phyloP scores from a whole-genome alignment of 2,888 invertebrate genomes.

The Leptopilina drosophilae region DNA sequence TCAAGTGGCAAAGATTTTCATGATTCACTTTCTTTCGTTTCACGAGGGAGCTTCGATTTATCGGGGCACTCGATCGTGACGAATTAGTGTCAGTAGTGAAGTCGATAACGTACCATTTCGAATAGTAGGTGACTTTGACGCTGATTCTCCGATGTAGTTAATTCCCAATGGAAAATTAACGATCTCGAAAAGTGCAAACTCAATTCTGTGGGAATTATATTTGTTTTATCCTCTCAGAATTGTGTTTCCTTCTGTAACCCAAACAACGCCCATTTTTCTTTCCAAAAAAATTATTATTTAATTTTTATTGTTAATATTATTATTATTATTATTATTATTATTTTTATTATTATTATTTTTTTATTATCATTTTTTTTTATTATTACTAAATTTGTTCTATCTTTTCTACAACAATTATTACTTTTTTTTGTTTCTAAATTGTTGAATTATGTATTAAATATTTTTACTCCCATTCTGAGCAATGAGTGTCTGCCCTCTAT shows the following conservation, averaged over 20 bases:
- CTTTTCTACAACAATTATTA: too few species aligned
- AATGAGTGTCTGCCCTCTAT: too few species aligned
- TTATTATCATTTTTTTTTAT: too few species aligned
- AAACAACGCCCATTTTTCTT: neutral
- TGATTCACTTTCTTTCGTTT: neutral
- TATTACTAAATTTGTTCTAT: too few species aligned
- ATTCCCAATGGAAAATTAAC: slow-evolving; percentile 8
- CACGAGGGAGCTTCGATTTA: slow-evolving; percentile 61
- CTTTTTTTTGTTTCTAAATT: too few species aligned
- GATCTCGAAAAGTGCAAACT: slow-evolving; percentile 21
- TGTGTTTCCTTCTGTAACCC: neutral
- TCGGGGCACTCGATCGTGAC: slow-evolving; percentile 67
- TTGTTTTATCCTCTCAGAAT: neutral
- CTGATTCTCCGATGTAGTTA: slow-evolving; percentile 21
- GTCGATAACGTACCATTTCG: slow-evolving; percentile 21
- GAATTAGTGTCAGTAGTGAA: slow-evolving; percentile 60
- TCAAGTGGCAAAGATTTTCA: slow-evolving; percentile 19
- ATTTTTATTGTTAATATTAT: too few species aligned
- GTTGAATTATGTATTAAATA: too few species aligned
- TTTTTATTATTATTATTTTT: too few species aligned
- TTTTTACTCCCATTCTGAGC: too few species aligned
- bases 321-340: too few species aligned
- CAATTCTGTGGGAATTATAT: neutral
- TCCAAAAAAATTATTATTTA: neutral
- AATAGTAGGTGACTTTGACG: slow-evolving; percentile 22